Evolutionary conservation across 2,113 vertebrate species (phyloP).

Genomic region (Crotalus horridus): DNA sequence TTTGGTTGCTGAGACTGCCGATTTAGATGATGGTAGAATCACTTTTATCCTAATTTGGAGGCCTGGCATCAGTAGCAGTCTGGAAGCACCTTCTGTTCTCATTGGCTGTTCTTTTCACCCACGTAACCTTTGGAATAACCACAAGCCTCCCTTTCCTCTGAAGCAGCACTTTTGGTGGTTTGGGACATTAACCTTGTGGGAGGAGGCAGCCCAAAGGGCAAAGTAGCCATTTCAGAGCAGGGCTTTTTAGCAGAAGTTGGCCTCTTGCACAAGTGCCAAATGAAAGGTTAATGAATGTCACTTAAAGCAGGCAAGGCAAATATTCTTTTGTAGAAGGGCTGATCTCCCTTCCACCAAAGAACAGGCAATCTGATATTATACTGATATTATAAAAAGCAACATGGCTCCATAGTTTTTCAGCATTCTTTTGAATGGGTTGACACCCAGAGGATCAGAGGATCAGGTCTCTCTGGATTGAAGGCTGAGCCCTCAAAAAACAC

Average conservation of each 20-base stretch:
- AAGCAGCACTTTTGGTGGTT: background rate
- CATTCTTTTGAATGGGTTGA: background rate
- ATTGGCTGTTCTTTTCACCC: background rate
- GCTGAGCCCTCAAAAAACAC: background rate
- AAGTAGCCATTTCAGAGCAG: background rate
- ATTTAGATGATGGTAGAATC: background rate
- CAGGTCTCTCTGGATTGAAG: background rate
- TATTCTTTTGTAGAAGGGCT: background rate
- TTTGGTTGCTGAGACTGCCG: background rate
- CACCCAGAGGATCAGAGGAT: background rate
- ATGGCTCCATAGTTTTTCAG: background rate
- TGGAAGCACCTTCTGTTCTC: background rate
- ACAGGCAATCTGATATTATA: background rate
- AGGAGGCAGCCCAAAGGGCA: background rate
- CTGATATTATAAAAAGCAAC: background rate
- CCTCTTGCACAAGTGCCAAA: background rate
- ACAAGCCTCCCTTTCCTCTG: background rate
- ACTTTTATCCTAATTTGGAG: background rate
- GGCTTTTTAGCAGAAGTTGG: background rate
- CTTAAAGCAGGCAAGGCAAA: background rate
- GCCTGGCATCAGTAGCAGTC: background rate
- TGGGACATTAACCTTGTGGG: conserved; percentile 4
- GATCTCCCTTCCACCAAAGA: background rate
- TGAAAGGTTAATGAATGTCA: background rate
- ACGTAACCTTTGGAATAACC: background rate